These are phyloP conservation scores for Thecocarcelia acutangulata DNA, from an alignment of 2,888 invertebrate genomes.

Conservation along the genomic window DNA sequence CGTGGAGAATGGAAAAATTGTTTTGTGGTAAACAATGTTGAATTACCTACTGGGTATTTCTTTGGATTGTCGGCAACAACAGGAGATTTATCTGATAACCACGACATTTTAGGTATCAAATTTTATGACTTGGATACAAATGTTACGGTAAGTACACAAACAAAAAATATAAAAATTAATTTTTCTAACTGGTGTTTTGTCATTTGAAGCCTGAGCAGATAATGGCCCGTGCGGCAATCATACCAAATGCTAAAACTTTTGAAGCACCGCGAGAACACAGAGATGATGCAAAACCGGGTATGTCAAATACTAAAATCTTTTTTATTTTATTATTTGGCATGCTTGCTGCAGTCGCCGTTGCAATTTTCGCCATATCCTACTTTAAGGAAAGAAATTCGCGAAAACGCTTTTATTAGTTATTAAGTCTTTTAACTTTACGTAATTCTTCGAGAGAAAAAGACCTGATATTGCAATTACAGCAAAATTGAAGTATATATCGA, in stretches of 20 bases:
- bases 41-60: slow-evolving; percentile 96
- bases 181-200: not conserved
- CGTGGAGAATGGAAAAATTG: slow-evolving; percentile 97
- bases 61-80: slow-evolving; percentile 98
- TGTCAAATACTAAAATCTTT: slow-evolving; percentile 95
- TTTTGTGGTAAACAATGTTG: slow-evolving; percentile 92
- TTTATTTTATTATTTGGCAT: slow-evolving; percentile 92
- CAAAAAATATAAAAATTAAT: not conserved
- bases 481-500: slow-evolving; percentile 35
- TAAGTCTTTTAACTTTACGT: slow-evolving; percentile 47
- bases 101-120: slow-evolving; percentile 95
- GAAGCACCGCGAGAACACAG: slow-evolving; percentile 95
- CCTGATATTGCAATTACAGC: slow-evolving; percentile 59
- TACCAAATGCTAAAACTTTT: slow-evolving; percentile 93
- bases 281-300: slow-evolving; percentile 92
- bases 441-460: slow-evolving; percentile 65
- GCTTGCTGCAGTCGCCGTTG: slow-evolving; percentile 90
- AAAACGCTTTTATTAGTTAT: slow-evolving; percentile 86
- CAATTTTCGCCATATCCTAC: slow-evolving; percentile 94
- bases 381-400: slow-evolving; percentile 95
- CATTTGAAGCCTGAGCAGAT: slow-evolving; percentile 75
- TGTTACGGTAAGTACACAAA: slow-evolving; percentile 80
- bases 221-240: slow-evolving; percentile 88
- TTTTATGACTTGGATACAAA: slow-evolving; percentile 94
- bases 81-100: slow-evolving; percentile 97